phyloP scores from a whole-genome alignment of 2,797 vertebrate genomes.

The Gymnoscopelus microlampas region DNA sequence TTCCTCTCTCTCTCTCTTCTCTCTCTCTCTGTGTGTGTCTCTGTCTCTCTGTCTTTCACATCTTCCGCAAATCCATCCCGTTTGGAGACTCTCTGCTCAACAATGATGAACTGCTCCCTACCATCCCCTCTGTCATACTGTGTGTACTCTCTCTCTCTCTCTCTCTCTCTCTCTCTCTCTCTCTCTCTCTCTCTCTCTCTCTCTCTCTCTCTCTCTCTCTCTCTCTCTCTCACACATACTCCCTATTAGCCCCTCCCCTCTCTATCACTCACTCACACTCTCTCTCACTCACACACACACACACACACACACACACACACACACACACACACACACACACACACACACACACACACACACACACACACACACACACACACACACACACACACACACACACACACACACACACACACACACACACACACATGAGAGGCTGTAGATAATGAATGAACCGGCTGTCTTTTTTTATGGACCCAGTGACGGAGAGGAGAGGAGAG shows the following conservation, averaged over 20 bases:
- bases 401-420: constrained; percentile 8
- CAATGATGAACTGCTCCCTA: constrained; percentile 58
- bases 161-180: constrained; percentile 8
- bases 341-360: no score
- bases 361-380: neutral
- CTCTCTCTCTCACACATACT: neutral
- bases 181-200: constrained; percentile 5
- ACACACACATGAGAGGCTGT: constrained; percentile 45
- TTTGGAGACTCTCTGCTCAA: constrained; percentile 46
- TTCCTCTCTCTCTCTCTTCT: neutral
- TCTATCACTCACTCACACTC: neutral
- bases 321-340: no score
- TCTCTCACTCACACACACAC: neutral
- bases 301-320: no score
- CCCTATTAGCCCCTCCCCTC: no score
- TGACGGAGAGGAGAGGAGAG: constrained; percentile 23
- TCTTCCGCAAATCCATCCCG: constrained; percentile 68
- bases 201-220: neutral
- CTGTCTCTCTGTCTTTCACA: constrained; percentile 47
- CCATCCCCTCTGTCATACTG: constrained; percentile 47
- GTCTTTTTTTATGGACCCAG: constrained; percentile 18
- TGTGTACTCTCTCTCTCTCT: constrained; percentile 12
- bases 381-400: neutral
- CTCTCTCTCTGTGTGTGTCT: constrained; percentile 58
- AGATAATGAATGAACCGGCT: constrained; percentile 36